Conservation (phyloP, 2,888 invertebrate genomes). For the Anthrax anthrax region DNA sequence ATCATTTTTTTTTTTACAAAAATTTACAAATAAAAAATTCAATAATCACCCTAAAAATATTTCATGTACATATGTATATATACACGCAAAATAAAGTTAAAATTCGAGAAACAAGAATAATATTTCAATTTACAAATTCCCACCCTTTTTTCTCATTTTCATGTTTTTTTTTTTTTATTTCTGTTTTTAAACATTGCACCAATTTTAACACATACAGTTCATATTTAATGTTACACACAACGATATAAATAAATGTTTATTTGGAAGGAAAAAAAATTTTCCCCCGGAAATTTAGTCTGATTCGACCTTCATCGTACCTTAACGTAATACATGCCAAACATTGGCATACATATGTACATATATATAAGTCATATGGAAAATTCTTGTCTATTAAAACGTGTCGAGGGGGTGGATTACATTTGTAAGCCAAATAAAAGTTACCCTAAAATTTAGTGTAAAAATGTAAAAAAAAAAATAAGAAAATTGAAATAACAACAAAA, state of each 20-base stretch:
- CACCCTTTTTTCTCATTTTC: background rate
- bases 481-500: too few species aligned
- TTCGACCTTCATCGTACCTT: background rate
- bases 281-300: background rate
- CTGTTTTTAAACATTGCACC: background rate
- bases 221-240: too few species aligned
- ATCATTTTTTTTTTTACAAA: too few species aligned
- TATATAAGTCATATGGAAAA: background rate
- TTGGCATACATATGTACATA: background rate
- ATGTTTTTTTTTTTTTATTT: too few species aligned
- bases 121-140: constrained; percentile 1
- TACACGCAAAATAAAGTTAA: too few species aligned
- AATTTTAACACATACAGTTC: background rate
- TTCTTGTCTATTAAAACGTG: background rate
- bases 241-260: background rate
- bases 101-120: background rate
- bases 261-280: background rate
- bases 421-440: constrained; percentile 3
- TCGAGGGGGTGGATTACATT: constrained; percentile 12
- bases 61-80: too few species aligned
- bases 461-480: background rate
- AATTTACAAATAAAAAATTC: background rate
- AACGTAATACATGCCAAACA: too few species aligned
- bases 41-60: too few species aligned
- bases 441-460: constrained; percentile 1